Percentiles rank a stretch among this genome's conserved stretches.
Conservation (phyloP, 1,140 invertebrate genomes). For the Dendroctonus ponderosae region DNA sequence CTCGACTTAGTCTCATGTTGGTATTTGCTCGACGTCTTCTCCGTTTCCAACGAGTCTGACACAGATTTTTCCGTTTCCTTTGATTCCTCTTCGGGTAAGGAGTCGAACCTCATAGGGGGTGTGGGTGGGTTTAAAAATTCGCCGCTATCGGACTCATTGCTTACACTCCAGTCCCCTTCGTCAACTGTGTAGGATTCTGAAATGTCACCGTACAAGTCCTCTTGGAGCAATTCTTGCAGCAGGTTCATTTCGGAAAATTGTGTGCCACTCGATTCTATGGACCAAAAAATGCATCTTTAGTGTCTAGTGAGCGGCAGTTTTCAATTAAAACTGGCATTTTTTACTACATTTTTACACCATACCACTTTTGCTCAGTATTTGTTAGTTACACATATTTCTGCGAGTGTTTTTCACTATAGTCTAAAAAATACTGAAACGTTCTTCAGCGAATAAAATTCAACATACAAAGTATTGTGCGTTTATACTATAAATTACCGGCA, state of each 20-base stretch:
- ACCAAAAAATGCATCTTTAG: background rate
- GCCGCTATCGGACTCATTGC: slow-evolving; percentile 46
- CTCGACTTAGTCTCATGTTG: background rate
- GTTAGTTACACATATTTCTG: too few relatives aligned
- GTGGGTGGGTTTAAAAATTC: slow-evolving; percentile 52
- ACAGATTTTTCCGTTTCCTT: slow-evolving; percentile 8
- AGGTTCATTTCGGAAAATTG: slow-evolving; percentile 36
- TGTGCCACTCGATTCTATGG: slow-evolving; percentile 11
- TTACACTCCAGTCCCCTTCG: slow-evolving; percentile 48
- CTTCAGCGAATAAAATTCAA: too few relatives aligned
- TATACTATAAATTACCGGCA: too few relatives aligned
- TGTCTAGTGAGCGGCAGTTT: too few relatives aligned
- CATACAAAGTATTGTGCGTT: too few relatives aligned
- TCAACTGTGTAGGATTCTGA: slow-evolving; percentile 43
- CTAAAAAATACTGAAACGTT: too few relatives aligned
- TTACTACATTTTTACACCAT: too few relatives aligned
- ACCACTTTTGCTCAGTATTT: too few relatives aligned
- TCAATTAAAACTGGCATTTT: too few relatives aligned
- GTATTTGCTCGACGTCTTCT: background rate
- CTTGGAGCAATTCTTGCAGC: slow-evolving; percentile 47
- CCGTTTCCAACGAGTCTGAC: slow-evolving; percentile 2
- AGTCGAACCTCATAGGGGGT: slow-evolving; percentile 55
- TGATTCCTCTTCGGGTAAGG: slow-evolving; percentile 43
- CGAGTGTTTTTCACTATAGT: background rate
- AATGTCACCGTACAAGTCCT: slow-evolving; percentile 45